Evolutionary conservation across 2,888 invertebrate species (phyloP).

Genomic region (Scaptomyza parva): DNA sequence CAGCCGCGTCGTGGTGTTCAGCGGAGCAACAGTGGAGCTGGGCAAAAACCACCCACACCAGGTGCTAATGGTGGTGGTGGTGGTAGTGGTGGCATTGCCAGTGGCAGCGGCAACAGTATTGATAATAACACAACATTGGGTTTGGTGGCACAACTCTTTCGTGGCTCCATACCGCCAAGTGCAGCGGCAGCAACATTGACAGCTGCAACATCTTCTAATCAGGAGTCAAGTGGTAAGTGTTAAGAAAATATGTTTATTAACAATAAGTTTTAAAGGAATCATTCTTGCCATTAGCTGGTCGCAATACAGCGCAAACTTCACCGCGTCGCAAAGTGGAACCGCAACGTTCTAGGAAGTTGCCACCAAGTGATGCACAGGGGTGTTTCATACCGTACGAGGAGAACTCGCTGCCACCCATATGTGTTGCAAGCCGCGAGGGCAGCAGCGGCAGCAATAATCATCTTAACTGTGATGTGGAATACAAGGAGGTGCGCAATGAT

Average conservation of each 20-base stretch:
- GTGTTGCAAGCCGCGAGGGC: conserved; percentile 68
- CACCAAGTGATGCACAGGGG: conserved; percentile 77
- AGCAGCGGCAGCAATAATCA: conserved; percentile 54
- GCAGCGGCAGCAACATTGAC: conserved; percentile 77
- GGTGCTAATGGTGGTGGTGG: conserved; percentile 26
- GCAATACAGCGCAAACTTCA: conserved; percentile 57
- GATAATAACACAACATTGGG: conserved; percentile 75
- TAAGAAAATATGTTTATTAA: no score
- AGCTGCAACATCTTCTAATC: conserved; percentile 40
- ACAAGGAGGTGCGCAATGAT: conserved; percentile 85
- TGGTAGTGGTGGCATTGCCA: conserved; percentile 8
- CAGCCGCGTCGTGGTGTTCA: conserved; percentile 80
- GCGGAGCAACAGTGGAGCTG: conserved; percentile 58
- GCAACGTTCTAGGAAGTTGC: conserved; percentile 71
- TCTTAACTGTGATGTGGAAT: conserved; percentile 76
- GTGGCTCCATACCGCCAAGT: conserved; percentile 81
- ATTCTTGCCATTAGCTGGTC: no score
- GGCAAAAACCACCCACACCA: conserved; percentile 70
- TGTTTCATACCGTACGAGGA: conserved; percentile 84
- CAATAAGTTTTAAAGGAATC: no score
- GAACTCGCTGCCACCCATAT: conserved; percentile 86
- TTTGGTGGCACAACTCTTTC: conserved; percentile 79
- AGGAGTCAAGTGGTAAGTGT: conserved; percentile 37
- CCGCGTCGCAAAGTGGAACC: conserved; percentile 66
- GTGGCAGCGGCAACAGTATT: conserved; percentile 53